Percentiles rank a stretch among this genome's conserved stretches.
Evolutionary conservation across 2,888 invertebrate species (phyloP).

Genomic region (Acleris sparsana): DNA sequence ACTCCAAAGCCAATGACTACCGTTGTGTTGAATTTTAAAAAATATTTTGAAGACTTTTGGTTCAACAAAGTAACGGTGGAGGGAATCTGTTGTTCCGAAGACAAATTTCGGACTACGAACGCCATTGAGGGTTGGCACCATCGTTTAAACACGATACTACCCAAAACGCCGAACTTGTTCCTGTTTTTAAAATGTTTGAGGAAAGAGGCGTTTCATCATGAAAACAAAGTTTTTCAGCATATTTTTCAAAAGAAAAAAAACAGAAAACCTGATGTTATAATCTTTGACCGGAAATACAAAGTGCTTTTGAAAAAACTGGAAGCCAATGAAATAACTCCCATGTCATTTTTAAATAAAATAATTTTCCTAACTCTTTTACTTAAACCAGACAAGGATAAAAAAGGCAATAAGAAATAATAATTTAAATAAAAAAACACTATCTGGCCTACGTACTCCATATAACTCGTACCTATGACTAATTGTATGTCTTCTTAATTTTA

Average conservation of each 20-base stretch:
- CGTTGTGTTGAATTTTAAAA: no score
- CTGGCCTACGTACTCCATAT: constrained; percentile 17
- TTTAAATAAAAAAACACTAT: constrained; percentile 14
- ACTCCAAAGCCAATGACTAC: no score
- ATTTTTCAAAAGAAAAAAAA: no score
- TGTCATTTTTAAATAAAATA: constrained; percentile 20
- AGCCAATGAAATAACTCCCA: constrained; percentile 19
- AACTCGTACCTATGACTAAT: constrained; percentile 12
- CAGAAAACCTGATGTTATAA: no score
- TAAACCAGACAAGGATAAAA: constrained; percentile 18
- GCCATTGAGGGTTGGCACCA: neutral
- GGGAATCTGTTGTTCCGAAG: neutral
- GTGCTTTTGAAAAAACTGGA: neutral
- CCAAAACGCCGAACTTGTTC: no score
- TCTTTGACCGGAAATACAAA: no score
- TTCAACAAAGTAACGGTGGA: no score
- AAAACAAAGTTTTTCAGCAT: no score
- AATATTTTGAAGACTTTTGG: no score
- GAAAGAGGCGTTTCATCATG: neutral
- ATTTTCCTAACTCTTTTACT: constrained; percentile 17
- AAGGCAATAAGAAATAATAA: constrained; percentile 16
- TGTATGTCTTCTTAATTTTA: constrained; percentile 6
- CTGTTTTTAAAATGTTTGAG: no score
- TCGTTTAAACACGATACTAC: neutral
- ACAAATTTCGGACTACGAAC: constrained; percentile 3